Percentiles rank a stretch among this genome's conserved stretches.
Evolutionary conservation across 2,797 vertebrate genomes (phyloP).

Genomic region (Eulemur mongoz): DNA sequence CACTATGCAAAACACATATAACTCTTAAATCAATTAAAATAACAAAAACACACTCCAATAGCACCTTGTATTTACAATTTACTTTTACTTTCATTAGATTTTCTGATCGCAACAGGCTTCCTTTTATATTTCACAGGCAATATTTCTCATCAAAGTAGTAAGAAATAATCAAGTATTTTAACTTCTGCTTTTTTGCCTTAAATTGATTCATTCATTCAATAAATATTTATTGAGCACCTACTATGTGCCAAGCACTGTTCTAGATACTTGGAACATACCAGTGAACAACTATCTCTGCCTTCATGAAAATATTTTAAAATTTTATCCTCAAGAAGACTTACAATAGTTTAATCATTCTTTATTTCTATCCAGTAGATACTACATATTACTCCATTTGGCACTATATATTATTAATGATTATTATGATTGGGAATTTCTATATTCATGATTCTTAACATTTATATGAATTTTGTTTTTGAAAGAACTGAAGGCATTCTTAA

Average conservation of each 20-base stretch:
- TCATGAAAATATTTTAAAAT: not conserved
- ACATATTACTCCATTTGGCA: not conserved
- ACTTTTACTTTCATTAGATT: not conserved
- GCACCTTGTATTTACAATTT: not conserved
- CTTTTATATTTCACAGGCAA: not conserved
- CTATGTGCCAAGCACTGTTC: not conserved
- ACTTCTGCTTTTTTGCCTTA: not conserved
- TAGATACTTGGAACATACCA: not conserved
- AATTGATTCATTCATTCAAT: not conserved
- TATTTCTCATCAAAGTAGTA: not conserved
- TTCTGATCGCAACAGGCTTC: not conserved
- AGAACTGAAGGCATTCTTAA: not conserved
- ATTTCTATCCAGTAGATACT: not conserved
- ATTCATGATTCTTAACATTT: not conserved
- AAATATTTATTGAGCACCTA: not conserved
- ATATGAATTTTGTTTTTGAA: not conserved
- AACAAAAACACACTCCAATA: not conserved
- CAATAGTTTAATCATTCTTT: not conserved
- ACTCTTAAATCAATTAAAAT: conserved; percentile 36
- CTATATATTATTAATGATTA: not conserved
- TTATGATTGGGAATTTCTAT: not conserved
- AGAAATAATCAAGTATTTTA: not conserved
- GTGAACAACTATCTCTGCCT: not conserved
- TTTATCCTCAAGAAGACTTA: not conserved
- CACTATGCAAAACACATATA: not conserved